Evolutionary conservation across 2,113 vertebrate species (phyloP).

Genomic region (Pelobates fuscus): DNA sequence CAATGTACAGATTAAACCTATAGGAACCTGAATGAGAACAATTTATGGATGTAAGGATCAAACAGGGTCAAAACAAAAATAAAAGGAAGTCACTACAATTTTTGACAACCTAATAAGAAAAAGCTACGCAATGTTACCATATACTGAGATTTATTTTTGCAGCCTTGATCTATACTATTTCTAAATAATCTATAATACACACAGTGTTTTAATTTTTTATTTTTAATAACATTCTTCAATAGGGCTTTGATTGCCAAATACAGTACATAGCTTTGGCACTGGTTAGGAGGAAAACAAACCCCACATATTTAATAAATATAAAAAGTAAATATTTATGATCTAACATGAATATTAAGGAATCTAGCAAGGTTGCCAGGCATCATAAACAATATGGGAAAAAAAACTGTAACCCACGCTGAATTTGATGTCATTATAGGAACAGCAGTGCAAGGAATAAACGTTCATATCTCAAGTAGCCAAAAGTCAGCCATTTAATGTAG

Average conservation of each 20-base stretch:
- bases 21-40: too few relatives aligned
- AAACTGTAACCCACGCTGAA: neutral
- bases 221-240: conserved; percentile 21
- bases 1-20: too few relatives aligned
- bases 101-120: too few relatives aligned
- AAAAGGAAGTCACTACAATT: too few relatives aligned
- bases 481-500: conserved; percentile 15
- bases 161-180: neutral
- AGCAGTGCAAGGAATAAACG: conserved; percentile 9
- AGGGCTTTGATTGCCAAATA: conserved; percentile 24
- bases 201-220: conserved; percentile 13
- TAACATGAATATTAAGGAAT: conserved; percentile 6
- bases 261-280: conserved; percentile 47
- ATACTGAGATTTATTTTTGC: conserved; percentile 12
- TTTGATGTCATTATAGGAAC: conserved; percentile 6
- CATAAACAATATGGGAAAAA: neutral
- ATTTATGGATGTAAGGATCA: too few relatives aligned
- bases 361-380: conserved; percentile 13
- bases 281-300: conserved; percentile 3
- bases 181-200: conserved; percentile 24
- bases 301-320: conserved; percentile 40
- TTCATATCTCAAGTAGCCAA: neutral
- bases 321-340: neutral
- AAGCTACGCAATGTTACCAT: neutral
- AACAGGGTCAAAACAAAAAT: too few relatives aligned